phyloP scores from a whole-genome alignment of 2,888 invertebrate genomes.

The Sycophila texana region DNA sequence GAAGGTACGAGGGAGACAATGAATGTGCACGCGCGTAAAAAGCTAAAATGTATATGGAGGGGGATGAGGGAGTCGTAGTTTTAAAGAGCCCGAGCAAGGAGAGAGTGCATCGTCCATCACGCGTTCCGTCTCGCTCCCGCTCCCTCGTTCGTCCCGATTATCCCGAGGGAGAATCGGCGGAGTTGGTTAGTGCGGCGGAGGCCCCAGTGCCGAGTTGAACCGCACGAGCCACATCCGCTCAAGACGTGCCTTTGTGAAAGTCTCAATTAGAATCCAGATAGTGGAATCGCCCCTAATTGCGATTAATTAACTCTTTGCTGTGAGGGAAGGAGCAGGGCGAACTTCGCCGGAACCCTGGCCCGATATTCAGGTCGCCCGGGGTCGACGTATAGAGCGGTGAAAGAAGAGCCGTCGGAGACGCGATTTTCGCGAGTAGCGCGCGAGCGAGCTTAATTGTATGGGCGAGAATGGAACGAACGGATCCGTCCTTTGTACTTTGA shows the following conservation, averaged over 20 bases:
- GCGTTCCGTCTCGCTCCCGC: slow-evolving; percentile 13
- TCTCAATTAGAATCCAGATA: slow-evolving; percentile 58
- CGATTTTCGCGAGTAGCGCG: not conserved
- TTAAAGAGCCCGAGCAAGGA: slow-evolving; percentile 53
- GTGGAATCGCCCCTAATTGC: slow-evolving; percentile 55
- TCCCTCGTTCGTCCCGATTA: slow-evolving; percentile 59
- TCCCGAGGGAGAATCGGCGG: slow-evolving; percentile 58
- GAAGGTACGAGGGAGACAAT: slow-evolving; percentile 20
- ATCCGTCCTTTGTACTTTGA: no score
- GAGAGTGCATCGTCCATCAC: slow-evolving; percentile 40
- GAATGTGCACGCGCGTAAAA: slow-evolving; percentile 36
- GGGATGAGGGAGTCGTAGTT: slow-evolving; percentile 59
- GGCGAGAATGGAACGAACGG: no score
- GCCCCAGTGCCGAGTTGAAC: slow-evolving; percentile 37
- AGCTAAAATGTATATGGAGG: slow-evolving; percentile 31
- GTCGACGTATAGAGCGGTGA: not conserved
- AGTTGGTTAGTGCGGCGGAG: slow-evolving; percentile 14
- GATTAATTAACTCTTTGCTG: slow-evolving; percentile 55
- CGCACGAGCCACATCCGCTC: slow-evolving; percentile 51
- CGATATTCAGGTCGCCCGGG: slow-evolving; percentile 1
- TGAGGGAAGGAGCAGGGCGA: not conserved
- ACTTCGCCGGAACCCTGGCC: not conserved
- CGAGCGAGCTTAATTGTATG: no score
- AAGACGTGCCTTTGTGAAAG: slow-evolving; percentile 56
- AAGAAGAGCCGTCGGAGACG: not conserved